A percentile compares a stretch with the other conserved stretches of the same genome.
phyloP scores from a whole-genome alignment of 1,140 invertebrate genomes.

The Harpegnathos saltator region DNA sequence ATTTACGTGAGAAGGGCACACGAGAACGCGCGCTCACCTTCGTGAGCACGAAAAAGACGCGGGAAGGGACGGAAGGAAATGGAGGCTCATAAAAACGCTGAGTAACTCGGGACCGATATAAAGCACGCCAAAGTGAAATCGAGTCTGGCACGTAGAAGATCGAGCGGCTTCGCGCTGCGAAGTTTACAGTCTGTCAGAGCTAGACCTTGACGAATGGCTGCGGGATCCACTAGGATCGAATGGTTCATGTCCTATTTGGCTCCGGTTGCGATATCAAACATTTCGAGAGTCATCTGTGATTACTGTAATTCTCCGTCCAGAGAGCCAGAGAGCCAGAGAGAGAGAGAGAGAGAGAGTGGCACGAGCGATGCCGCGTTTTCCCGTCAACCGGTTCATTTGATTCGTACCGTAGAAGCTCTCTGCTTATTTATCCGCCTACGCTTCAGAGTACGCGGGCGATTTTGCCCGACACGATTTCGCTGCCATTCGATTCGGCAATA shows the following conservation, averaged over 20 bases:
- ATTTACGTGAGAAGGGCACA: not conserved
- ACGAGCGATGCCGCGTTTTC: no score
- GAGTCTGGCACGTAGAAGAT: conserved; percentile 60
- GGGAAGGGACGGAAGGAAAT: conserved; percentile 16
- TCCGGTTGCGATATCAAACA: conserved; percentile 12
- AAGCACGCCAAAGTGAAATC: conserved; percentile 69
- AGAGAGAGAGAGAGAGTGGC: not conserved
- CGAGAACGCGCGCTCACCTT: no score
- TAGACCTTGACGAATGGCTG: conserved; percentile 50
- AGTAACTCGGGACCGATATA: conserved; percentile 67
- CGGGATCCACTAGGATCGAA: conserved; percentile 34
- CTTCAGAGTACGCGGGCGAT: not conserved
- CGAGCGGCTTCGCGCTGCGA: conserved; percentile 41
- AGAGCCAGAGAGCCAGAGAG: not conserved
- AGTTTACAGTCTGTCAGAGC: conserved; percentile 53
- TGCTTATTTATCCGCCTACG: not conserved
- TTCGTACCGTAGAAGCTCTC: not conserved
- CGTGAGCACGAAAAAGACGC: not conserved
- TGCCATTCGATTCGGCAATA: not conserved
- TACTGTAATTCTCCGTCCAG: conserved; percentile 7
- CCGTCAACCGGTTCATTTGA: no score
- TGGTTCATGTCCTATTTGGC: conserved; percentile 41
- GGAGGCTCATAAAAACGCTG: conserved; percentile 63
- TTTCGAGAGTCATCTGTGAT: conserved; percentile 18
- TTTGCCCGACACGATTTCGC: no score